phyloP scores from a whole-genome alignment of 92 coral and sea anemone genomes.

The Palythoa heliodiscus region DNA sequence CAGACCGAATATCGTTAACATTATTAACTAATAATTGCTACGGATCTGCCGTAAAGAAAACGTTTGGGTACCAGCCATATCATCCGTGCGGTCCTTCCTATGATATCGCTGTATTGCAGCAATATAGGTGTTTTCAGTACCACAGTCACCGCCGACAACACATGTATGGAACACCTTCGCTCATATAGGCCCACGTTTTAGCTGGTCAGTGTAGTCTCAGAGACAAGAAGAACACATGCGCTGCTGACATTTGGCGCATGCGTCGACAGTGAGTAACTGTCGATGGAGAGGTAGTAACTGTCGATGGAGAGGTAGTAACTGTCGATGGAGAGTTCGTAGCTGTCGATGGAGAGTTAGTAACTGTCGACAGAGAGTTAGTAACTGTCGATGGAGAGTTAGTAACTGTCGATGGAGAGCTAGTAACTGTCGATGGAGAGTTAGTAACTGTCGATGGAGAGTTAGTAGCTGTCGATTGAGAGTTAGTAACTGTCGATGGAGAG shows the following conservation, averaged over 20 bases:
- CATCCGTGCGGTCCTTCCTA: constrained; percentile 1
- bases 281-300: constrained; percentile 21
- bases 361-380: background rate
- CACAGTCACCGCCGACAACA: constrained; percentile 23
- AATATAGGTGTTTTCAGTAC: constrained; percentile 25
- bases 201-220: background rate
- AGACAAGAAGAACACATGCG: background rate
- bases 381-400: background rate
- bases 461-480: too few relatives aligned
- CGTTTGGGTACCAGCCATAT: constrained; percentile 14
- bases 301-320: constrained; percentile 5
- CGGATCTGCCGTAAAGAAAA: constrained; percentile 24
- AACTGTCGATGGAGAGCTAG: background rate
- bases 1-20: too few relatives aligned
- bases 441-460: background rate
- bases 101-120: constrained; percentile 31
- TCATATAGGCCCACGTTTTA: too few relatives aligned
- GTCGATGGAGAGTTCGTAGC: too few relatives aligned
- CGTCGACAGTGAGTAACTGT: constrained; percentile 16
- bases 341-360: background rate
- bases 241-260: constrained; percentile 3
- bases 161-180: constrained; percentile 9
- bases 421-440: background rate
- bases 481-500: too few relatives aligned
- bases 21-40: too few relatives aligned